A percentile compares a stretch with the other conserved stretches of the same genome.
Evolutionary conservation across 2,113 vertebrate species (phyloP).

Genomic region (Bubo blakistoni): DNA sequence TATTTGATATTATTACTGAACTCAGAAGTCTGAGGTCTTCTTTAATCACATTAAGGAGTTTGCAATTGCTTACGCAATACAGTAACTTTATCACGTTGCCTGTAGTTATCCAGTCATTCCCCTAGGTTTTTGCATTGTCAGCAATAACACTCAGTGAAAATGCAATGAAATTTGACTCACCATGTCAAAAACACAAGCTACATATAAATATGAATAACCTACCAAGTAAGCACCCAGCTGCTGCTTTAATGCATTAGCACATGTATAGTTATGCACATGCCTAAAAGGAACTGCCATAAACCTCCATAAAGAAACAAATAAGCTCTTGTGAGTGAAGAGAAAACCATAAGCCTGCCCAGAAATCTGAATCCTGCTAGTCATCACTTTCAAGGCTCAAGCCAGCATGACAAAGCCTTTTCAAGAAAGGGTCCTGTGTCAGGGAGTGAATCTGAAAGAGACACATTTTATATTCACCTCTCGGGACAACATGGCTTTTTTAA

Average conservation of each 20-base stretch:
- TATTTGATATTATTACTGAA: slow-evolving; percentile 26
- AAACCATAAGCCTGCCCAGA: slow-evolving; percentile 16
- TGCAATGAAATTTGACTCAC: neutral
- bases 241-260: slow-evolving; percentile 33
- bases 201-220: slow-evolving; percentile 27
- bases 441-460: neutral
- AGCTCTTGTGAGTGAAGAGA: slow-evolving; percentile 12
- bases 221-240: slow-evolving; percentile 30
- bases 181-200: neutral
- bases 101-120: neutral
- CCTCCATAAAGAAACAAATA: slow-evolving; percentile 34
- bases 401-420: slow-evolving; percentile 58
- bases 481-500: neutral
- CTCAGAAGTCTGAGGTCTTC: slow-evolving; percentile 2
- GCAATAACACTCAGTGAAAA: neutral
- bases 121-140: neutral
- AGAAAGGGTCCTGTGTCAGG: neutral
- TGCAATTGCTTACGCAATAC: neutral
- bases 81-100: neutral
- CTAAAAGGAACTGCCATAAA: slow-evolving; percentile 37
- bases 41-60: slow-evolving; percentile 29
- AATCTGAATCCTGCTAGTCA: slow-evolving; percentile 29
- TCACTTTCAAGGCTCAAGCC: slow-evolving; percentile 37
- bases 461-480: neutral
- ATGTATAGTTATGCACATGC: slow-evolving; percentile 29